These are phyloP conservation scores for Orchesella flavescens DNA, from an alignment of 2,888 invertebrate species.

Conservation along the genomic window DNA sequence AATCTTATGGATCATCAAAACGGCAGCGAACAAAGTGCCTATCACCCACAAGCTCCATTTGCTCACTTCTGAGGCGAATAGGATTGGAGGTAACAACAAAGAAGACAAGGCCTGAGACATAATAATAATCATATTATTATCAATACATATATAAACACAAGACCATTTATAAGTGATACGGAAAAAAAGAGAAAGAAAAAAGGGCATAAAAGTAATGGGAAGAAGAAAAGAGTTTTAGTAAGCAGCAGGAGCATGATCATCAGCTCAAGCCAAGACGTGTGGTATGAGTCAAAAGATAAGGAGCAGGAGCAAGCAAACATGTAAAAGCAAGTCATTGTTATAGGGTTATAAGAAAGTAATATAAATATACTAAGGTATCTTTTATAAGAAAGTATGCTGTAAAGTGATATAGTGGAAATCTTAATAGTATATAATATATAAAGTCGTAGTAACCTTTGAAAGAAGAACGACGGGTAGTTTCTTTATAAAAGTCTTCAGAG, in stretches of 20 bases:
- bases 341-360: slow-evolving; percentile 23
- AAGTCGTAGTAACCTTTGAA: slow-evolving; percentile 34
- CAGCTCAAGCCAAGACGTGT: slow-evolving; percentile 59
- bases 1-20: slow-evolving; percentile 14
- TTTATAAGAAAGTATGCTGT: background rate
- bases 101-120: slow-evolving; percentile 57
- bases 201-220: slow-evolving; percentile 39
- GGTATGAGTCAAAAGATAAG: slow-evolving; percentile 62
- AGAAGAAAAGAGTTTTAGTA: slow-evolving; percentile 56
- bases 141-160: slow-evolving; percentile 50
- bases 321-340: slow-evolving; percentile 49
- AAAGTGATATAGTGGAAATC: slow-evolving; percentile 17
- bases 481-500: background rate
- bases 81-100: slow-evolving; percentile 55
- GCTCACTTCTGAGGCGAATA: slow-evolving; percentile 32
- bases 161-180: slow-evolving; percentile 57
- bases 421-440: background rate
- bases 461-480: slow-evolving; percentile 50
- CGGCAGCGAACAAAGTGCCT: slow-evolving; percentile 53
- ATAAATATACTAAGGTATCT: too few relatives aligned
- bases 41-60: slow-evolving; percentile 61
- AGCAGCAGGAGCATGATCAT: slow-evolving; percentile 57
- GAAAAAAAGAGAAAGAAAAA: slow-evolving; percentile 43
- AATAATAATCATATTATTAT: slow-evolving; percentile 59
- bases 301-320: slow-evolving; percentile 49